Base-by-base conservation (phyloP, 2,888 invertebrate genomes). In the Mythimna ferrago region DNA sequence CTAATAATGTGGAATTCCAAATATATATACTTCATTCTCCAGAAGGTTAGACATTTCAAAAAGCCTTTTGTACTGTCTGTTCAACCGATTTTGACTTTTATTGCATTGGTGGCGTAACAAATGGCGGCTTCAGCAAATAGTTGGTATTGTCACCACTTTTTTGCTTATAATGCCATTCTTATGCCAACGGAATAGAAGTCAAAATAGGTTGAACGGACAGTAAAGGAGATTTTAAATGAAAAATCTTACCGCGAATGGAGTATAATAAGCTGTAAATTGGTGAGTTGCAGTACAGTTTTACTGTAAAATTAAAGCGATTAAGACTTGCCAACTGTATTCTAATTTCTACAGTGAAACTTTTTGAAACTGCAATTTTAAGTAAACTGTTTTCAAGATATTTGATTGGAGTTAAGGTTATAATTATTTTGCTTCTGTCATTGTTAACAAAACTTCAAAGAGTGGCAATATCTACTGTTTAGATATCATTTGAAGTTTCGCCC, bases 401-500 rank as follows among this genome's bases (percentile, higher is more conserved):
- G 0, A 38, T 38, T 21, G 14, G 6, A 64, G 48, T 41, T 16
- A 11, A 26, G 11, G n/a, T 26, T 48, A 54, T 11, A n/a, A n/a
- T 21, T 11, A 38, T 54, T 19, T 53, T 38, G 48, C 10, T 41
- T 57, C 73, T 66, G 62, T 70, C 66, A 38, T 53, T 6, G 1
- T 10, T 32, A 44, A 57, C 62, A 60, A 70, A 70, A 67, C 73
- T 71, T 81, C 70, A 73, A 80, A 54, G 0, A 66, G 11, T 78
- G 26, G 44, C 10, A 69, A 72, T 82, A 78, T 81, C 80, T 81
- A 73, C 51, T 60, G 14, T 0, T 1, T 82, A 81, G 80, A 81
- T 78, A 81, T 67, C 56, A 74, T 58, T 56, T 62, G 70, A 82
- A 70, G 65, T 53, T 68, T 63, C 32, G 58, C 14, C 67, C 82